These are phyloP conservation scores for Anomalospiza imberbis DNA, from an alignment of 2,797 vertebrate genomes.

Conservation along the genomic window DNA sequence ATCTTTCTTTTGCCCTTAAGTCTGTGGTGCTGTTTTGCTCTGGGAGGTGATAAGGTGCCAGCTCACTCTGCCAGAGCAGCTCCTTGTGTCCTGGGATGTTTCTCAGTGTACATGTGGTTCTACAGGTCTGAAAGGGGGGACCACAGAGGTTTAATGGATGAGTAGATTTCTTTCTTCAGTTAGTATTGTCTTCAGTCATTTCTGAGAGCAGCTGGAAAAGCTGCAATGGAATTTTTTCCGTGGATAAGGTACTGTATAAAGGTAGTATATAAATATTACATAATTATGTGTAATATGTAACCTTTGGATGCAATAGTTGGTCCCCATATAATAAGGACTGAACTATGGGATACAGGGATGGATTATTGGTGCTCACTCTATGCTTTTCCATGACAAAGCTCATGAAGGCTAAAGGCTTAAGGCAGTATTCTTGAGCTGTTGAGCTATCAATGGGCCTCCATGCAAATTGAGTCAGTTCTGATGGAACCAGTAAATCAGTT, in stretches of 20 bases:
- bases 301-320: not conserved
- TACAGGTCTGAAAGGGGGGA: not conserved
- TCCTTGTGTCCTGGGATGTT: rapidly evolving
- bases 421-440: not conserved
- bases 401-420: not conserved
- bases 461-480: not conserved
- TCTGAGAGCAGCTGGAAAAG: not conserved
- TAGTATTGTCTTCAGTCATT: not conserved
- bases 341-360: not conserved
- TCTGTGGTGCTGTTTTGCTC: not conserved
- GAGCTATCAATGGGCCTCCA: not conserved
- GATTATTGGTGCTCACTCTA: not conserved
- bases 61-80: not conserved
- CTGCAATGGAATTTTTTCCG: not conserved
- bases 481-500: not conserved
- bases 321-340: not conserved
- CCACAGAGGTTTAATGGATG: not conserved
- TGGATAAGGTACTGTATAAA: not conserved
- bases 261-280: not conserved
- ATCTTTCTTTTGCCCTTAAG: not conserved
- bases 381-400: not conserved
- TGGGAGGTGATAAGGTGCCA: not conserved
- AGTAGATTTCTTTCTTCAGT: not conserved
- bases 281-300: not conserved
- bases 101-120: not conserved